These are phyloP conservation scores for Gephyroberyx darwinii DNA, from an alignment of 2,797 vertebrate genomes.

Conservation along the genomic window DNA sequence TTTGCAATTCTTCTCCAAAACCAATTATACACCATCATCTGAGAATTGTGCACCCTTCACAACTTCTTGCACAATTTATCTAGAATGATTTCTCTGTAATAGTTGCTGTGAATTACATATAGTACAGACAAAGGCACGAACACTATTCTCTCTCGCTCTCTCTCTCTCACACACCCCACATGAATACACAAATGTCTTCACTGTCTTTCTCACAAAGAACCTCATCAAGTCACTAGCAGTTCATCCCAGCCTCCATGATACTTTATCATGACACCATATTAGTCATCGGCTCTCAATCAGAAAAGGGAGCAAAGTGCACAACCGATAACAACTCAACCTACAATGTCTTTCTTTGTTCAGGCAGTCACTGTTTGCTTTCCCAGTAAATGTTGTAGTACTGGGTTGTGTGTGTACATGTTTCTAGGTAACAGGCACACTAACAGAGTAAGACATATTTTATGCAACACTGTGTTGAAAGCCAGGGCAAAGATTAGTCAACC, in stretches of 20 bases:
- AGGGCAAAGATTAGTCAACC: constrained; percentile 70
- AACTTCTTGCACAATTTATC: not conserved
- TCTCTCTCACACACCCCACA: constrained; percentile 10
- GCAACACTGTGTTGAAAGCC: constrained; percentile 44
- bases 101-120: constrained; percentile 24
- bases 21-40: constrained; percentile 63
- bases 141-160: not conserved
- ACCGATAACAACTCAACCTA: constrained; percentile 49
- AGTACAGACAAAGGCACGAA: constrained; percentile 14
- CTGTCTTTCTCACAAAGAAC: constrained; percentile 13
- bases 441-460: constrained; percentile 33
- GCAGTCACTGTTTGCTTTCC: constrained; percentile 61
- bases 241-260: constrained; percentile 9
- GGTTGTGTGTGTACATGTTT: constrained; percentile 52
- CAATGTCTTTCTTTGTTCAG: constrained; percentile 64
- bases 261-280: constrained; percentile 6
- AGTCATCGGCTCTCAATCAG: constrained; percentile 19
- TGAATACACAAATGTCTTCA: not conserved
- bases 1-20: constrained; percentile 48
- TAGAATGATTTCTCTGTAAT: constrained; percentile 27
- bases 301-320: constrained; percentile 41
- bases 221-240: not conserved
- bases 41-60: constrained; percentile 50
- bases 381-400: constrained; percentile 41
- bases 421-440: constrained; percentile 62